Evolutionary conservation across 2,888 invertebrate genomes (phyloP).

Genomic region (Syrista parreyssii): DNA sequence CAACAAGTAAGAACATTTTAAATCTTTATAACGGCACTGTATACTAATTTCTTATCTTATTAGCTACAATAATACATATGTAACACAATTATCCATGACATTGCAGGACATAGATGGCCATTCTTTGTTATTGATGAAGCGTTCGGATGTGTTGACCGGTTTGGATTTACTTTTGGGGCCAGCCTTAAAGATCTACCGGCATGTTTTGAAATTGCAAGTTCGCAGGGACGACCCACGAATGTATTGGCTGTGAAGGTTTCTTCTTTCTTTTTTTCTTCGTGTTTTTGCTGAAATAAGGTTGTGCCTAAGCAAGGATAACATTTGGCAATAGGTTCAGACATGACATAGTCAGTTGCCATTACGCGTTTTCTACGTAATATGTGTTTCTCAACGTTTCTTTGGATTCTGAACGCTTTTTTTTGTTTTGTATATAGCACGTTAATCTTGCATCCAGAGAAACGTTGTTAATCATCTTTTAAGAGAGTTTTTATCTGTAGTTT

Average conservation of each 20-base stretch:
- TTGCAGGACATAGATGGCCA: conserved; percentile 91
- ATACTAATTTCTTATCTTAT: conserved; percentile 14
- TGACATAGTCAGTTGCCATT: neutral
- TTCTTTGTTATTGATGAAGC: conserved; percentile 84
- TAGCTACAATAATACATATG: neutral
- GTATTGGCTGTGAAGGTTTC: conserved; percentile 74
- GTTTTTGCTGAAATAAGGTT: neutral
- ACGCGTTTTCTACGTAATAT: neutral
- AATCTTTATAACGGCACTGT: conserved; percentile 5
- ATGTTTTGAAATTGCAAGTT: conserved; percentile 85
- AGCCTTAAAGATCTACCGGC: conserved; percentile 85
- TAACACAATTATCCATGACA: neutral
- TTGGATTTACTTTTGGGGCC: conserved; percentile 88
- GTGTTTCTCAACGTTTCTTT: neutral
- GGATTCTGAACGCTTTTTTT: neutral
- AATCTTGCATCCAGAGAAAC: neutral
- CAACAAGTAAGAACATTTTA: conserved; percentile 75
- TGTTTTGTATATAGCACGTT: neutral
- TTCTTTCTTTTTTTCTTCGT: neutral
- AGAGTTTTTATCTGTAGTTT: neutral
- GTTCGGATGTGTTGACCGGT: conserved; percentile 85
- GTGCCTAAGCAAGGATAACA: neutral
- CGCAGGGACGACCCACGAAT: conserved; percentile 78
- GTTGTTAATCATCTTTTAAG: neutral
- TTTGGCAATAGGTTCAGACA: neutral